Base-by-base conservation (phyloP, 2,888 invertebrate species). In the Dione vanillae region DNA sequence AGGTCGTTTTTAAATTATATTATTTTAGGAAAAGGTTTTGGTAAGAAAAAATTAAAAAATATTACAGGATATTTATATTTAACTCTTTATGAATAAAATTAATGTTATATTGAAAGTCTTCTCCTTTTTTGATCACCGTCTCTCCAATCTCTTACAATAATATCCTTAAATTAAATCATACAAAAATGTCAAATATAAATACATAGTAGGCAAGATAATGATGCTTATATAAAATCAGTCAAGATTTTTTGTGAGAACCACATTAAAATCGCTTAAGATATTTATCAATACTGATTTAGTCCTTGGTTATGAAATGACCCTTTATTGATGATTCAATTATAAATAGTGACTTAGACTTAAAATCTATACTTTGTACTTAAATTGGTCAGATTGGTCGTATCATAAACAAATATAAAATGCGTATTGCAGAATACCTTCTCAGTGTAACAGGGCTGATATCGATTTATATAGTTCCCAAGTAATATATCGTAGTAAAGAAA, bases 301-400 rank as follows among this genome's bases (percentile, higher is more conserved):
- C n/a, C n/a, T n/a, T n/a, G n/a, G n/a, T n/a, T n/a, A n/a, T 37
- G 37, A 40, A 35, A 19, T 51, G 1, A 40, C 37, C 14, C 49
- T 49, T 64, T 16, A 37, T 49, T 64, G 12, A 37, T 37, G 16
- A 45, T 68, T 45, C 9, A 52, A 37, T 40, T 19, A 43, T 7
- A 43, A 62, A 54, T 12, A 54, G 49, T 62, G 54, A 54, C 68
- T 43, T 61, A 49, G 54, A 37, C 51, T 54, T 51, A 54, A 54
- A 20, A 62, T 64, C 54, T 69, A 68, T 62, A 69, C n/a, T 56
- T 45, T 47, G 47, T 14, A 64, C 47, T 54, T 64, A 64, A 64
- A 47, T 45, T 54, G 19, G 14, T 45, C 35, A 54, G 8, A 14
- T 11, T 14, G 20, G 16, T 9, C 19, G n/a, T n/a, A 40, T 49